Percentiles rank a stretch among this genome's conserved stretches.
Conservation (phyloP, 2,888 invertebrate species). For the Diarsia rubi region DNA sequence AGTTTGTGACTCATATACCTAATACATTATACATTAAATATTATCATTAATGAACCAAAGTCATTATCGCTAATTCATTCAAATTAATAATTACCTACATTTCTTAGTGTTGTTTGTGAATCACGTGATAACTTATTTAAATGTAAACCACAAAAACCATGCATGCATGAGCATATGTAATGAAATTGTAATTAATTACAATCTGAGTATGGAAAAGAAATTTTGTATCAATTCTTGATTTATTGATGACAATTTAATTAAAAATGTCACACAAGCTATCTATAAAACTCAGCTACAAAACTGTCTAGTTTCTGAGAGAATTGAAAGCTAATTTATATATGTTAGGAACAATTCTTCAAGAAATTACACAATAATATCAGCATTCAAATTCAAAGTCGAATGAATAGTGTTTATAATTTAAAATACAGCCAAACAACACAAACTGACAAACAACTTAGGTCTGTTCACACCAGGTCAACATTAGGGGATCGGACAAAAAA, state of each 20-base stretch:
- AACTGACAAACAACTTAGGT: not conserved
- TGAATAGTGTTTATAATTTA: not conserved
- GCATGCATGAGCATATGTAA: not conserved
- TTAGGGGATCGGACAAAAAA: too few relatives aligned
- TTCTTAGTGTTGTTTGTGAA: constrained; percentile 1
- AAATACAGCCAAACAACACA: not conserved
- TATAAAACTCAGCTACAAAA: not conserved
- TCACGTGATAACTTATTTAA: not conserved
- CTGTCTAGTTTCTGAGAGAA: not conserved
- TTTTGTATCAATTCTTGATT: not conserved
- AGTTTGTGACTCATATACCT: constrained; percentile 1
- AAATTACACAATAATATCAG: not conserved
- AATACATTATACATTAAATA: not conserved
- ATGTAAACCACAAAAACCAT: constrained; percentile 16
- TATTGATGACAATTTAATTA: not conserved
- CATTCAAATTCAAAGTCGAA: not conserved
- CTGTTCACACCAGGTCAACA: not conserved
- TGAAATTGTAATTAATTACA: not conserved
- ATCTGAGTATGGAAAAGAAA: constrained; percentile 3
- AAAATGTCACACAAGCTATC: not conserved
- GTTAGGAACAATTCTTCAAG: not conserved
- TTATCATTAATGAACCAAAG: constrained; percentile 15
- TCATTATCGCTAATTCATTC: constrained; percentile 10
- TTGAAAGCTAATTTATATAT: not conserved
- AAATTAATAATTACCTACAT: not conserved